Evolutionary conservation across 2,888 invertebrate species (phyloP), one percentile per base, ranked within the genome.

Genomic region (Theodoxus fluviatilis): DNA sequence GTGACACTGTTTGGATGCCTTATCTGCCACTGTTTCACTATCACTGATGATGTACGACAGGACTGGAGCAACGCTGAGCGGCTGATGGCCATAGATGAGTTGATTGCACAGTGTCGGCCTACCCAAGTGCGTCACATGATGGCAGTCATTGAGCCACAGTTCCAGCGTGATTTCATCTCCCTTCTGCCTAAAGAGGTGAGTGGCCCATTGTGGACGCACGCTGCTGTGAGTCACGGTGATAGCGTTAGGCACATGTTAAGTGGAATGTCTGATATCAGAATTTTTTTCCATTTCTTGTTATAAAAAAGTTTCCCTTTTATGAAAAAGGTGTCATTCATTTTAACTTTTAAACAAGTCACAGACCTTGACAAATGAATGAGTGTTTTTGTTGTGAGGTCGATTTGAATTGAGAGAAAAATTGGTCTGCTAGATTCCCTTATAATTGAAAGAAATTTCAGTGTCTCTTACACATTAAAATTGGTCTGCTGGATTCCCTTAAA

Each of bases 111-210:
- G 69, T 97, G 97, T 88, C 94, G 95, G 77, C 93, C 95, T 0
- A 93, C 94, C 64, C 95, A 98, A 88, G 95, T 97, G 6, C 92
- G 97, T 37, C 95, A 98, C 88, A 94, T 99, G 94, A 96, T 98
- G 94, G 93, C 95, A 87, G 93, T 96, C 31, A 98, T 99, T 75
- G 98, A 98, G 87, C 98, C 98, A 0, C 94, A 96, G 84, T 98
- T 98, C 89, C 98, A 98, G 87, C 90, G 97, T 67, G 98, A 99
- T 87, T 99, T 99, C 85, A 97, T 99, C 83, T 97, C 96, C 2
- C 89, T 96, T 73, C 89, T 99, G 85, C 98, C 98, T 18, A 94
- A 94, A 88, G 99, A 99, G 89, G 90, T 91, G 82, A 73, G 83
- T 70, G 22, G 9, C n/a, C n/a, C 3, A 37, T 3, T 4, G 4